These are phyloP conservation scores for Astreopora myriophthalma DNA, from an alignment of 64 coral and sea anemone species.

Conservation along the genomic window DNA sequence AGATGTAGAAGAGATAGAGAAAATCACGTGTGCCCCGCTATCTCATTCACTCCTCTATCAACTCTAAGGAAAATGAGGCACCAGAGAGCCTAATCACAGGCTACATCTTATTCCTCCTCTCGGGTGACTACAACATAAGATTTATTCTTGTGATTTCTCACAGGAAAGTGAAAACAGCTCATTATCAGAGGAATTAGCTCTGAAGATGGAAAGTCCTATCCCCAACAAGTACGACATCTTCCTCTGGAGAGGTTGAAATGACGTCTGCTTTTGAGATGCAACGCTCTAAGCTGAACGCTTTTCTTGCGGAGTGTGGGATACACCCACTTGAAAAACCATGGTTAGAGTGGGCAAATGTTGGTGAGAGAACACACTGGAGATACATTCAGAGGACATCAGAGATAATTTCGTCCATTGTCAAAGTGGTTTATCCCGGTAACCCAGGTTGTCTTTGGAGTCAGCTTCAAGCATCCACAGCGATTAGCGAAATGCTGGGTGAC, in stretches of 20 bases:
- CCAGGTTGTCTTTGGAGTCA: background rate
- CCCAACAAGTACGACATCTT: background rate
- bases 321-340: no score
- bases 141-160: background rate
- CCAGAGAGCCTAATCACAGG: no score
- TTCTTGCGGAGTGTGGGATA: no score
- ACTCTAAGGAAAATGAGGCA: no score
- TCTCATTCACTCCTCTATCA: no score
- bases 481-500: no score
- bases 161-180: background rate
- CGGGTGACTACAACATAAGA: no score
- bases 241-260: no score
- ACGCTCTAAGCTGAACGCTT: no score
- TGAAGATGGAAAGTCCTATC: background rate
- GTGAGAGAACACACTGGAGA: conserved; percentile 7
- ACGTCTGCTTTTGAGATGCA: no score
- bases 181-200: background rate
- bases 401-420: background rate
- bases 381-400: conserved; percentile 6
- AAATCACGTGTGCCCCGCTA: background rate
- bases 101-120: background rate
- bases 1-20: background rate
- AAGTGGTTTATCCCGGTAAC: background rate
- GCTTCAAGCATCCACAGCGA: no score
- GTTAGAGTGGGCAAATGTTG: no score